phyloP scores from a whole-genome alignment of 2,113 vertebrate species.

The Patagioenas fasciata region DNA sequence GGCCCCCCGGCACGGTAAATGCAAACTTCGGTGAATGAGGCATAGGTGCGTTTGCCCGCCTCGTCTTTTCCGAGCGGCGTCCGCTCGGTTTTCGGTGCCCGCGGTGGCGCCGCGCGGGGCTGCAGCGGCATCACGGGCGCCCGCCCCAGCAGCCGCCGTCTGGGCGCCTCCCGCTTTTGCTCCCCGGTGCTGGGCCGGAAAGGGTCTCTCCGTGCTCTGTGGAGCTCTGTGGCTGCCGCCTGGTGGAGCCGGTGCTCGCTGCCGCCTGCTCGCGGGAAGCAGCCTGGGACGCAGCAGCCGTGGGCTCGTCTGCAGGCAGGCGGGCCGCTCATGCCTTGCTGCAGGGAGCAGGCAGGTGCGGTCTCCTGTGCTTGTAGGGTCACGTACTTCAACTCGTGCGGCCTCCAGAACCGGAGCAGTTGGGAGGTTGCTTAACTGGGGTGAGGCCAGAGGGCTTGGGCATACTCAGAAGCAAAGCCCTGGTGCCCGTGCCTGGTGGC shows the following conservation, averaged over 20 bases:
- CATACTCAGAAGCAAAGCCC: background rate
- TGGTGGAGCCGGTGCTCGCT: background rate
- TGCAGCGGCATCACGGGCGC: background rate
- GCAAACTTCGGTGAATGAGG: background rate
- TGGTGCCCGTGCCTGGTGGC: background rate
- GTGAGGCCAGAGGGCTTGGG: background rate
- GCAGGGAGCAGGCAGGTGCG: fast-evolving
- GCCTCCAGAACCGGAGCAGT: background rate
- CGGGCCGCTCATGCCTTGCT: background rate
- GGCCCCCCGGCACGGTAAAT: background rate
- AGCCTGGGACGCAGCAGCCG: fast-evolving
- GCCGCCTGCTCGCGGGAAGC: background rate
- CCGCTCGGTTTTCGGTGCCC: background rate
- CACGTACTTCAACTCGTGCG: background rate
- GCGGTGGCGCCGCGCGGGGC: background rate
- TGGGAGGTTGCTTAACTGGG: no score
- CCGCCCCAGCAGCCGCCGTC: background rate
- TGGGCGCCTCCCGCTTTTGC: background rate
- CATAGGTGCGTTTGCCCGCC: background rate
- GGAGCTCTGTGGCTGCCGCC: background rate
- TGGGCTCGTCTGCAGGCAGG: fast-evolving
- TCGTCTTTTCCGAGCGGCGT: no score
- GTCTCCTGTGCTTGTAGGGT: fast-evolving
- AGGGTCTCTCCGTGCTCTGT: background rate
- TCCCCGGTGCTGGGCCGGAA: background rate